A percentile compares a stretch with the other conserved stretches of the same genome.
Evolutionary conservation across 2,113 vertebrate species (phyloP).

Genomic region (Hystrix brachyura): DNA sequence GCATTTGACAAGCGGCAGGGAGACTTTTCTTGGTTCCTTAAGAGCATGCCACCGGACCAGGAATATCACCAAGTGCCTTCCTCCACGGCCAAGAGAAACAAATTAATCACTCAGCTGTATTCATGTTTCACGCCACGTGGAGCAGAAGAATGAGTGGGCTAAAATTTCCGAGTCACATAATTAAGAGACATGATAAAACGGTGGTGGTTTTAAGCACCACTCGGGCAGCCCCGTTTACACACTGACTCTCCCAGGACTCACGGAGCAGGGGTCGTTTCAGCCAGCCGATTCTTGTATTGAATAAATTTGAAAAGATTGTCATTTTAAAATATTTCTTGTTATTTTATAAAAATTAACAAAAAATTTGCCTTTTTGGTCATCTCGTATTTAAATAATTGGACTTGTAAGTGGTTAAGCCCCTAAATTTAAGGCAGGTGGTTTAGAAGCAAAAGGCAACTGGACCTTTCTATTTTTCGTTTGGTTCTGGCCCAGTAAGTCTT

Average conservation of each 20-base stretch:
- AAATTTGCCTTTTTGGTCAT: not conserved
- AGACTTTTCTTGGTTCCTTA: not conserved
- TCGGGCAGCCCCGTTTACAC: not conserved
- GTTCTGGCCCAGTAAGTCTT: not conserved
- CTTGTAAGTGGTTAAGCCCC: not conserved
- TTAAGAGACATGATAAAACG: not conserved
- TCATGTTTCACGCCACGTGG: not conserved
- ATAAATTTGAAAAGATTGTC: not conserved
- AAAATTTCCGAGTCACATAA: not conserved
- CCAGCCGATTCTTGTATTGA: not conserved
- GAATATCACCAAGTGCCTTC: not conserved
- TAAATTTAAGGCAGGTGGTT: not conserved
- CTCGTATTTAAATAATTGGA: not conserved
- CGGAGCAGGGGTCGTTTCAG: not conserved
- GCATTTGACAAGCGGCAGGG: not conserved
- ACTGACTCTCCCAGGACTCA: not conserved
- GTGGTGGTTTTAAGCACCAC: not conserved
- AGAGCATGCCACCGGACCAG: not conserved
- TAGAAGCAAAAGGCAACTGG: not conserved
- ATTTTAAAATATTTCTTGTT: not conserved
- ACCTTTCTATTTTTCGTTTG: not conserved
- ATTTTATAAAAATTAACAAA: not conserved
- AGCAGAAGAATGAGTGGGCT: not conserved
- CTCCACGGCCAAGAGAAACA: not conserved
- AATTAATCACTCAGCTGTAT: not conserved